Evolutionary conservation across 1,140 invertebrate genomes (phyloP).

Genomic region (Euglossa dilemma): DNA sequence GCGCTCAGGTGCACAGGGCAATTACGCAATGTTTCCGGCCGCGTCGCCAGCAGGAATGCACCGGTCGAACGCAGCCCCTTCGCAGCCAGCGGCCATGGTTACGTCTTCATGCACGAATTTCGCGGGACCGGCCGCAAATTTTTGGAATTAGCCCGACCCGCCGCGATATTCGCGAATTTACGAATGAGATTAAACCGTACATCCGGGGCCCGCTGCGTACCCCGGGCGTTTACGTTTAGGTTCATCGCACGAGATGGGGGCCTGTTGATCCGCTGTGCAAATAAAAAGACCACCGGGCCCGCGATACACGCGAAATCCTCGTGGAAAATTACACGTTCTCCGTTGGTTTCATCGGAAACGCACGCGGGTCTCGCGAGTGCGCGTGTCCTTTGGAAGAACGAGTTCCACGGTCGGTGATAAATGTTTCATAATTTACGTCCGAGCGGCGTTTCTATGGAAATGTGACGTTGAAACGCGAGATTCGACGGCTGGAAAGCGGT

Average conservation of each 20-base stretch:
- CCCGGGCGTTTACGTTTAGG: constrained; percentile 2
- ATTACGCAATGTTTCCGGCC: constrained; percentile 71
- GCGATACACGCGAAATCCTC: no score
- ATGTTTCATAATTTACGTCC: background rate
- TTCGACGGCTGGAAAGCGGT: background rate
- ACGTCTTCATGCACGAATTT: constrained; percentile 60
- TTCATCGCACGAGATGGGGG: constrained; percentile 1
- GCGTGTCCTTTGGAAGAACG: background rate
- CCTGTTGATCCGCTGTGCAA: background rate
- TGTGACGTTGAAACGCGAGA: background rate
- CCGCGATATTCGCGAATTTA: background rate
- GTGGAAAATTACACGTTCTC: constrained; percentile 21
- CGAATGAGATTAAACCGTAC: constrained; percentile 6
- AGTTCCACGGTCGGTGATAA: background rate
- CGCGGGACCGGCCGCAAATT: constrained; percentile 20
- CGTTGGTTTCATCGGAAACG: no score
- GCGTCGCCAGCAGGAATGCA: constrained; percentile 46
- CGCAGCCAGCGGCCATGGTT: constrained; percentile 34
- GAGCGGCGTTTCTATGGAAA: background rate
- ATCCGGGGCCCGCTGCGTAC: background rate
- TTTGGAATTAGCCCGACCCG: constrained; percentile 28
- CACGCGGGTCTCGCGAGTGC: no score
- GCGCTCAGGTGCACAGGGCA: constrained; percentile 51
- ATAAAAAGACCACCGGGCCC: constrained; percentile 2
- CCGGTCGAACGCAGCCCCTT: background rate